These are phyloP conservation scores for Emmelina monodactyla DNA, from an alignment of 2,888 invertebrate genomes.

Conservation along the genomic window DNA sequence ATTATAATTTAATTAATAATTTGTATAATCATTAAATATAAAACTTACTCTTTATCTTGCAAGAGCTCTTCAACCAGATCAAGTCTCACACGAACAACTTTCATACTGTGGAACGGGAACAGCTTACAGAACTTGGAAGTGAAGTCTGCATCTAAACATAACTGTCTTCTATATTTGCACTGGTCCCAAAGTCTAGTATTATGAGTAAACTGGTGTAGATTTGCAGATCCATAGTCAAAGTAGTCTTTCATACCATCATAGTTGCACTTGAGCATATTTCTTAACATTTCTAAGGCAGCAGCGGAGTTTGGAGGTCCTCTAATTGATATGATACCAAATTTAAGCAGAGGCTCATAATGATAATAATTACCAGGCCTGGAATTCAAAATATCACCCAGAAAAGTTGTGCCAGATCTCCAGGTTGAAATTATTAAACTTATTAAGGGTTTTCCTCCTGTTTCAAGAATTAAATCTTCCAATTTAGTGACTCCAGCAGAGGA, in stretches of 20 bases:
- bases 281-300: conserved; percentile 72
- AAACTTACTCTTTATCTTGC: conserved; percentile 75
- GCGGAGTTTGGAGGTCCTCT: conserved; percentile 76
- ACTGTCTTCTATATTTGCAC: conserved; percentile 68
- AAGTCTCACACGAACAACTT: conserved; percentile 81
- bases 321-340: conserved; percentile 83
- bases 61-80: conserved; percentile 75
- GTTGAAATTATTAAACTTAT: conserved; percentile 84
- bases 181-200: conserved; percentile 85
- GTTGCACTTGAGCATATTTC: conserved; percentile 78
- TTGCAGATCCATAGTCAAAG: conserved; percentile 77
- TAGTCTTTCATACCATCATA: conserved; percentile 78
- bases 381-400: conserved; percentile 85
- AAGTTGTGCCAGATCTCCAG: conserved; percentile 91
- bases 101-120: conserved; percentile 91
- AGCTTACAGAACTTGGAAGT: conserved; percentile 80
- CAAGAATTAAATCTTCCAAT: conserved; percentile 73
- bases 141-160: conserved; percentile 67
- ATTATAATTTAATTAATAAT: no score
- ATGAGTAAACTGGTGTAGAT: conserved; percentile 84
- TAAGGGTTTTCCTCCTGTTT: conserved; percentile 75
- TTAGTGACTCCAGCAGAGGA: conserved; percentile 49
- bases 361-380: conserved; percentile 87
- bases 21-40: no score
- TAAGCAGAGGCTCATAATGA: conserved; percentile 88